A percentile compares a stretch with the other conserved stretches of the same genome.
Evolutionary conservation across 2,113 vertebrate species (phyloP).

Genomic region (Hippocampus mohnikei): DNA sequence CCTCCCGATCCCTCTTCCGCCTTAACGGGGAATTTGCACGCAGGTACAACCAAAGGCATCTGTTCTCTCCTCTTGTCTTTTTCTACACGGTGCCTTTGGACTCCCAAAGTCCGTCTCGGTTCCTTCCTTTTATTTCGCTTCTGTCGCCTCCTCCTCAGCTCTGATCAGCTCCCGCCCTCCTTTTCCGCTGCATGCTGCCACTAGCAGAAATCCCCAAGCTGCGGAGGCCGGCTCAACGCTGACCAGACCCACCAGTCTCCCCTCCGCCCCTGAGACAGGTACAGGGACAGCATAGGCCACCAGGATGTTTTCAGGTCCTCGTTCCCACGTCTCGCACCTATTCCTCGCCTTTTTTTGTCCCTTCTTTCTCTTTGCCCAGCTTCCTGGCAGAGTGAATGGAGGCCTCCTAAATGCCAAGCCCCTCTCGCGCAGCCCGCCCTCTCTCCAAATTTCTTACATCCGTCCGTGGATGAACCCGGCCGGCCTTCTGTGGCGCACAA

Average conservation of each 20-base stretch:
- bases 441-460: conserved; percentile 51
- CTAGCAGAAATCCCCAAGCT: conserved; percentile 30
- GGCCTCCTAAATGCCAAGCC: conserved; percentile 57
- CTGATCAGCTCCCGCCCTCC: conserved; percentile 24
- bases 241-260: conserved; percentile 68
- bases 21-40: conserved; percentile 27
- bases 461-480: conserved; percentile 26
- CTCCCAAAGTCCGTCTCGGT: neutral
- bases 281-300: conserved; percentile 22
- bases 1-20: conserved; percentile 26
- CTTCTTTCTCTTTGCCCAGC: conserved; percentile 44
- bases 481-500: conserved; percentile 38
- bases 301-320: neutral
- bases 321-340: neutral
- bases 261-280: conserved; percentile 71
- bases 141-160: conserved; percentile 36
- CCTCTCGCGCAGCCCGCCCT: conserved; percentile 48
- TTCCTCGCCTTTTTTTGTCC: neutral
- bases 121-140: conserved; percentile 1
- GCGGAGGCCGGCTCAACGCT: conserved; percentile 40
- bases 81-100: rapidly evolving
- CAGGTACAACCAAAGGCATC: conserved; percentile 43
- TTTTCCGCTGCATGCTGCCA: conserved; percentile 22
- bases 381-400: conserved; percentile 76
- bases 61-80: rapidly evolving